Evolutionary conservation across 2,797 vertebrate species (phyloP), one percentile per base, ranked within the genome.

Genomic region (Falco cherrug): DNA sequence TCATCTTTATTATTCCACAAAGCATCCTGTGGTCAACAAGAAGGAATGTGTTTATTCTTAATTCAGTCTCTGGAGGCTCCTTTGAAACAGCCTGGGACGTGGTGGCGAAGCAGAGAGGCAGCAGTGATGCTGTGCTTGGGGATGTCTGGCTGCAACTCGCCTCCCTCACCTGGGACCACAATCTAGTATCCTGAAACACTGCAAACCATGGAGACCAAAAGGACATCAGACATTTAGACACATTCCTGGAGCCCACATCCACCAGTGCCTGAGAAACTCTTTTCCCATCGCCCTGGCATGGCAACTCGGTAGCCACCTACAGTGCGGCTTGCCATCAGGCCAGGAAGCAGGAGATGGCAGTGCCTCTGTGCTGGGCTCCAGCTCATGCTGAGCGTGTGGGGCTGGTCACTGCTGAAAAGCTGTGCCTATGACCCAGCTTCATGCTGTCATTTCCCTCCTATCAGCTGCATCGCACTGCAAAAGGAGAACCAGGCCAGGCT

Each of bases 381-480:
- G 25, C 25, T 82, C 48, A 41, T 3, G 1, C 51, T 4, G 2
- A 37, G 18, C 51, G 16, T 0, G 0, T 37, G 45, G 4, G 16
- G 51, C 59, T 15, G 37, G n/a, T 71, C 29, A 22, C 45, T 5
- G 18, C 11, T 47, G 29, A 21, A 51, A 45, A 39, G 4, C 4
- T 1, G 2, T 22, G 33, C 61, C 41, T 54, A 50, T 16, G 48
- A 41, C 17, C 29, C 22, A 10, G 20, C n/a, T 47, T 6, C 6
- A 26, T 3, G 16, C 56, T 31, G 48, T 7, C 39, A 65, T 29
- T 25, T 35, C 47, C 45, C n/a, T 35, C 6, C 0, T 28, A 37
- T 7, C 3, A 0, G 25, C 29, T 35, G 31, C 50, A 11, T 6
- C 19, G 39, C 43, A 33, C 53, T 10, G 54, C n/a, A 47, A 51